Base-by-base conservation (phyloP, 2,113 vertebrate species). In the Epinephelus lanceolatus region DNA sequence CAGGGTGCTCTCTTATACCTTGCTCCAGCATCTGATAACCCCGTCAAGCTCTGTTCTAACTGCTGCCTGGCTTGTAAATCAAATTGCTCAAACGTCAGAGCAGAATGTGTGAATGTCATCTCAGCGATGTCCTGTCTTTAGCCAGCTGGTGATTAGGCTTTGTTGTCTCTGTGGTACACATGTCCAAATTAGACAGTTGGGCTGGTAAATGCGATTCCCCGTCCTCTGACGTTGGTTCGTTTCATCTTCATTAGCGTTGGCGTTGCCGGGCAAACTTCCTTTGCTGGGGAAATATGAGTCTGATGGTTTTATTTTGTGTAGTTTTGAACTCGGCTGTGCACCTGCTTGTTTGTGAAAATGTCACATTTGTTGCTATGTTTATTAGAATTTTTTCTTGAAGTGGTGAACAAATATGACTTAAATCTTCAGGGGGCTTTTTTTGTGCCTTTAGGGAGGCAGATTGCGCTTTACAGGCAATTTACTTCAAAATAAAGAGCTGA, bases 31-130 rank as follows among this genome's bases (percentile, higher is more conserved):
- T 71, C 52, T 18, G 51, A 11, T 19, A 40, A 27, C 30, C 33
- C 25, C 12, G 37, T 47, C 19, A 25, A 70, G 40, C 49, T 88
- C 75, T 49, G 13, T 45, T 83, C n/a, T 60, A 49, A 53, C 70
- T 67, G 30, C 59, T 71, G 76, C 62, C 67, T 37, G 70, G 18
- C 55, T 72, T 60, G 13, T 60, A 57, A 79, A 84, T 85, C 37
- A 67, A 59, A 88, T 33, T n/a, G 63, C 66, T 72, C 47, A 0
- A 63, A 75, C 86, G 77, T 91, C 85, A 57, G 61, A 87, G 71
- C 84, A 91, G 76, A 93, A 84, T 75, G 77, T 87, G 83, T 91
- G 86, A 90, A 91, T 83, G 72, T 86, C 78, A 89, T 88, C 84
- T 77, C 67, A 45, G 70, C 53, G 56, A 30, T 65, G 83, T 86